Conservation (phyloP, 2,888 invertebrate species). For the Eupithecia inturbata region DNA sequence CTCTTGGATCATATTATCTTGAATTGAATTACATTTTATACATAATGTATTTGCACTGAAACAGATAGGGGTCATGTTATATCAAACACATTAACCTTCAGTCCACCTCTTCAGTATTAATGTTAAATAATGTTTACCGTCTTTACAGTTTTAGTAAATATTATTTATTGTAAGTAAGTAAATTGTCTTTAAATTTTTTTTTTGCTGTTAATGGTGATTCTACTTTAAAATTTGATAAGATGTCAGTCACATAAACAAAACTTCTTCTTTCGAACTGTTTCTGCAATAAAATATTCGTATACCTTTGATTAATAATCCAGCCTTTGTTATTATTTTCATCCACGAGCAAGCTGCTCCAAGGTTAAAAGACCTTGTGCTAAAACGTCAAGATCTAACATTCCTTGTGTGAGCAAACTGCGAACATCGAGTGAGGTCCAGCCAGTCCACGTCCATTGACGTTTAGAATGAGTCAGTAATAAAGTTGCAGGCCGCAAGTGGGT, state of each 20-base stretch:
- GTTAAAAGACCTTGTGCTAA: slow-evolving; percentile 28
- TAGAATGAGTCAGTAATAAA: slow-evolving; percentile 72
- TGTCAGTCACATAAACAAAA: not conserved
- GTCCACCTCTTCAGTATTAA: slow-evolving; percentile 24
- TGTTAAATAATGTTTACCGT: slow-evolving; percentile 17
- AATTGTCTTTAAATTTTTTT: not conserved
- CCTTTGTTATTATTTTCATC: not conserved
- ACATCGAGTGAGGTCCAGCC: slow-evolving; percentile 39
- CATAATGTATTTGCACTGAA: slow-evolving; percentile 14
- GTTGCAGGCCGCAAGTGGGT: slow-evolving; percentile 75
- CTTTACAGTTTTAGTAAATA: not conserved
- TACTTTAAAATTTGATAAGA: not conserved
- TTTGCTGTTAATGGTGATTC: not conserved
- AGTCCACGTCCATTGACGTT: slow-evolving; percentile 52
- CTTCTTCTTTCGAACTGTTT: not conserved
- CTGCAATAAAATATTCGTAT: not conserved
- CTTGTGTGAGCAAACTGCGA: slow-evolving; percentile 14
- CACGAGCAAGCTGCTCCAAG: not conserved
- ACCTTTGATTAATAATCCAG: not conserved
- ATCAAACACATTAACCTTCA: slow-evolving; percentile 27
- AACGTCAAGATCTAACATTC: slow-evolving; percentile 27
- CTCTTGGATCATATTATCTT: not conserved
- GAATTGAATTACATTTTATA: slow-evolving; percentile 9
- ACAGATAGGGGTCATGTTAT: slow-evolving; percentile 22
- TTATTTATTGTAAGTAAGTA: not conserved